These are phyloP conservation scores for Megaustenia siamemsis DNA, from an alignment of 2,888 invertebrate species.

Conservation along the genomic window DNA sequence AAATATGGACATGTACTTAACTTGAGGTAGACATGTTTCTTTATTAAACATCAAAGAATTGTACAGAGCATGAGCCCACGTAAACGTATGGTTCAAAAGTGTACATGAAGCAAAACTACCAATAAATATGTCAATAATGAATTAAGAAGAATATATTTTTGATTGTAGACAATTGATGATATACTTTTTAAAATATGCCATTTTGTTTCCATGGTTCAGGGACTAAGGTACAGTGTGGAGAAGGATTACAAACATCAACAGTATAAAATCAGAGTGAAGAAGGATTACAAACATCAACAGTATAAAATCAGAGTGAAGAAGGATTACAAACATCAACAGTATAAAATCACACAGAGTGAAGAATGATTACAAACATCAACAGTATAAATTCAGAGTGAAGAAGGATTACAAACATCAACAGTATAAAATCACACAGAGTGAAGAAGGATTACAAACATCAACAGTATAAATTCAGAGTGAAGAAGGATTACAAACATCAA, in stretches of 20 bases:
- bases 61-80: background rate
- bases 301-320: no score
- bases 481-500: no score
- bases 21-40: slow-evolving; percentile 24
- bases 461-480: no score
- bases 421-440: no score
- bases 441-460: no score
- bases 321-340: background rate
- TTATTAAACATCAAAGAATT: slow-evolving; percentile 23
- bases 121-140: background rate
- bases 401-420: no score
- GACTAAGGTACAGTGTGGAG: background rate
- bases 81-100: background rate
- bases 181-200: slow-evolving; percentile 1
- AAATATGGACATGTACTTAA: slow-evolving; percentile 15
- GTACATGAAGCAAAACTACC: slow-evolving; percentile 2
- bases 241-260: background rate
- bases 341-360: no score
- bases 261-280: background rate
- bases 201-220: background rate
- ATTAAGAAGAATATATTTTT: background rate
- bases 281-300: background rate
- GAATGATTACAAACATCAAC: no score
- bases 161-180: slow-evolving; percentile 18
- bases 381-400: no score